A percentile compares a stretch with the other conserved stretches of the same genome.
phyloP scores from a whole-genome alignment of 1,140 invertebrate species.

The Zaprionus davidi region DNA sequence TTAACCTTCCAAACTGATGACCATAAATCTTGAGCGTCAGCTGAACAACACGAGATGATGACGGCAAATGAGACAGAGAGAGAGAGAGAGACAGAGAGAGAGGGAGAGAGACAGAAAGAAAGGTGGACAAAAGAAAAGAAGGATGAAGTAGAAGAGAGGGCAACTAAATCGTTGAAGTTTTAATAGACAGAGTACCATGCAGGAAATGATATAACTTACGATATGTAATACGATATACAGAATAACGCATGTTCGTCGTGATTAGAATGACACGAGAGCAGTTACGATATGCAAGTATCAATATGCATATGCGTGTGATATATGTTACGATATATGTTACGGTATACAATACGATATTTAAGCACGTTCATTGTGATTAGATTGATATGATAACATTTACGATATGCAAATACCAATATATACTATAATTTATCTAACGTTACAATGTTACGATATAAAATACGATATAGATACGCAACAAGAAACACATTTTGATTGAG shows the following conservation, averaged over 20 bases:
- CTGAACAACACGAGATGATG: conserved; percentile 4
- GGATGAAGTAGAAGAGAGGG: background rate
- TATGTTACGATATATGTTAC: background rate
- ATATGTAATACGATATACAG: too few relatives aligned
- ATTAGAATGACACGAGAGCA: too few relatives aligned
- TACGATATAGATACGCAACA: background rate
- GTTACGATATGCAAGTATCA: background rate
- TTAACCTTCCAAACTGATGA: conserved; percentile 48
- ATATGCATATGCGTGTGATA: background rate
- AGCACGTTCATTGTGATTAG: background rate
- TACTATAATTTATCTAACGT: background rate
- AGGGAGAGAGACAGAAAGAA: background rate
- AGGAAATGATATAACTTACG: too few relatives aligned
- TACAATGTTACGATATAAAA: background rate
- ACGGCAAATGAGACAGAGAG: background rate
- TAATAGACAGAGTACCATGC: too few relatives aligned
- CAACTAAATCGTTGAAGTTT: background rate
- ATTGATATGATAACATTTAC: background rate
- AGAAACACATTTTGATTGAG: too few relatives aligned
- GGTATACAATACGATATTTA: background rate
- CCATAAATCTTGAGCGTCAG: conserved; percentile 40
- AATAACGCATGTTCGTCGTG: background rate
- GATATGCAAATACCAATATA: background rate
- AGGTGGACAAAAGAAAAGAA: background rate
- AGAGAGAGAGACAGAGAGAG: background rate